Percentiles rank a stretch among this genome's conserved stretches.
These are phyloP conservation scores for Lithobates pipiens DNA, from an alignment of 2,797 vertebrate species.

Conservation along the genomic window DNA sequence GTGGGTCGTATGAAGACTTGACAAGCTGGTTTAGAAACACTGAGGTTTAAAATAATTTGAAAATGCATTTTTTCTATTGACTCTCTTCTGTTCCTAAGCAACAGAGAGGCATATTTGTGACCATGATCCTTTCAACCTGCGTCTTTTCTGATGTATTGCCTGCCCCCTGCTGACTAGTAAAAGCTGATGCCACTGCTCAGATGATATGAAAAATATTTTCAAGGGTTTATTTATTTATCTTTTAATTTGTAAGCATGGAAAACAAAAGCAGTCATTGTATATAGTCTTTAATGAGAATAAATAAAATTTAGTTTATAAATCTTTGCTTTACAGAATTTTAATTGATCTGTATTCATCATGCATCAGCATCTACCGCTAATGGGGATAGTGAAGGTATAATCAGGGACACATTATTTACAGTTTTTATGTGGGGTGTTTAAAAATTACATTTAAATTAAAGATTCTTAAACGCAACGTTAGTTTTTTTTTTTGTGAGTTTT, in stretches of 20 bases:
- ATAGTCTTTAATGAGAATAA: neutral
- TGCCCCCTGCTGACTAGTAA: constrained; percentile 23
- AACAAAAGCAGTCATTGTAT: neutral
- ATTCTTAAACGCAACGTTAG: too few species aligned
- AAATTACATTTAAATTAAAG: too few species aligned
- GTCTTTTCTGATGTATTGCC: constrained; percentile 20
- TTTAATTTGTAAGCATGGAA: neutral
- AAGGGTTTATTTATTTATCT: neutral
- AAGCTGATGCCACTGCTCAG: neutral
- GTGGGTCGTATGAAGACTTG: neutral
- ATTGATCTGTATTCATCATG: neutral
- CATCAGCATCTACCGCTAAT: neutral
- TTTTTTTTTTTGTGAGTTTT: too few species aligned
- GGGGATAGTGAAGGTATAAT: neutral
- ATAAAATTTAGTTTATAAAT: too few species aligned
- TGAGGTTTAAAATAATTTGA: neutral
- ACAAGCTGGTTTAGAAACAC: neutral
- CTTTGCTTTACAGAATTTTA: too few species aligned
- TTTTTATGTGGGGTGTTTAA: too few species aligned
- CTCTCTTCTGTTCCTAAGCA: neutral
- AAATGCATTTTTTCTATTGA: neutral
- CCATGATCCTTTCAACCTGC: neutral
- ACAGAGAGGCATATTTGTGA: neutral
- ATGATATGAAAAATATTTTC: neutral
- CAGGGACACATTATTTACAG: too few species aligned